Base-by-base conservation (phyloP, 1,140 invertebrate species). In the Drosophila repleta region DNA sequence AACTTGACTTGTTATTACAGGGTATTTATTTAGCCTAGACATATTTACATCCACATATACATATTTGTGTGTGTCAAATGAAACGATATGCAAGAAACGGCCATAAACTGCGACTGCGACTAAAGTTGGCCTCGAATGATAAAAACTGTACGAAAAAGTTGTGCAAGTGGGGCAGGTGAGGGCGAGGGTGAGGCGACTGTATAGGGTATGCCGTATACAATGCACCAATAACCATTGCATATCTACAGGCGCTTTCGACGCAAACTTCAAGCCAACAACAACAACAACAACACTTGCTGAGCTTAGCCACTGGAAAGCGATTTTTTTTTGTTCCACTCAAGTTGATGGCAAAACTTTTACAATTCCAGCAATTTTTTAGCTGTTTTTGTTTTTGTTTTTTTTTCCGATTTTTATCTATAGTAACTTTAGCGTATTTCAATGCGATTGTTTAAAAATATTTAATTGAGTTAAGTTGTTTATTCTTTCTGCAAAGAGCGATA, bases 71-170 rank as follows among this genome's bases (percentile, higher is more conserved):
- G 8, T 24, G 21, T 61, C 26, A 56, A 53, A 48, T 20, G 45
- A 26, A 62, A 53, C 60, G 46, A 51, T 65, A 64, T 51, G 51
- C 35, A 45, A 58, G 37, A 35, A 26, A 39, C 29, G 20, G 39
- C 26, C 41, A 63, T 63, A 64, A 68, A 61, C 35, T 64, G 52
- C 67, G 29, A 63, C 64, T 70, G 41, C 64, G 41, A 35, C 43
- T 51, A 56, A 57, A 63, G 39, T 69, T 63, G 61, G 66, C 7
- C 21, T 13, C 26, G 26, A 5, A 51, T 51, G 49, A 51, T 51
- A 51, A 56, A 65, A 45, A 53, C 32, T 26, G 48, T 4, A 24
- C 20, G 32, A 1, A 21, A 51, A 70, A 57, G 52, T 51, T 43
- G 2, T 11, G 4, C 0, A 11, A 15, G 15, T 18, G 32, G 15